Percentiles rank a stretch among this genome's conserved stretches.
Evolutionary conservation across 2,797 vertebrate species (phyloP).

Genomic region (Hypotaenidia philippensis): DNA sequence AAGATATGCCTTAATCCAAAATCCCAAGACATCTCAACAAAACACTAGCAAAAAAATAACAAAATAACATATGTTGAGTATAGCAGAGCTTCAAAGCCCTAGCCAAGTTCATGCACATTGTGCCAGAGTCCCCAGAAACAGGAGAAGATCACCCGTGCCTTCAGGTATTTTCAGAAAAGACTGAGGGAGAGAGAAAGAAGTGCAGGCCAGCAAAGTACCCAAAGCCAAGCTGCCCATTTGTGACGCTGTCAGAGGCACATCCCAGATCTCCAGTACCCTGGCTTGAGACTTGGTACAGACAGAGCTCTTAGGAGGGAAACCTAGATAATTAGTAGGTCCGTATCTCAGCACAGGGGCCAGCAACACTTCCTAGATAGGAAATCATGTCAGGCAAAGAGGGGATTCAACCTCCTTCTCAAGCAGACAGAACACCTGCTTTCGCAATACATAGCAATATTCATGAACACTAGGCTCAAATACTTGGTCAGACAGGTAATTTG

Average conservation of each 20-base stretch:
- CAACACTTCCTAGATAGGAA: neutral
- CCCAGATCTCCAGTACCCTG: neutral
- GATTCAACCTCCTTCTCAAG: neutral
- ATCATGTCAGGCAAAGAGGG: neutral
- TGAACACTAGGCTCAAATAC: neutral
- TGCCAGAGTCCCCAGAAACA: neutral
- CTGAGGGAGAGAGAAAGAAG: neutral
- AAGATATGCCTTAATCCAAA: neutral
- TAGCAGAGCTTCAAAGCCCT: neutral
- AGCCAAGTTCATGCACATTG: neutral
- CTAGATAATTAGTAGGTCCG: neutral
- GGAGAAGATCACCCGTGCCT: neutral
- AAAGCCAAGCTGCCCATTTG: neutral
- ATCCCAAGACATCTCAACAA: neutral
- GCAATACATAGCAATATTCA: neutral
- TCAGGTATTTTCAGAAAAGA: fast-evolving
- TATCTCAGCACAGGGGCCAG: neutral
- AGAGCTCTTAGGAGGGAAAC: neutral
- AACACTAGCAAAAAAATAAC: neutral
- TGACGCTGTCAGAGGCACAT: neutral
- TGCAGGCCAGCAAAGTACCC: neutral
- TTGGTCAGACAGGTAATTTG: neutral
- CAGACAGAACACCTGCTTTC: neutral
- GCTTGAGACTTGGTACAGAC: neutral
- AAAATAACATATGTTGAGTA: neutral